Base-by-base conservation (phyloP, 2,797 vertebrate genomes). In the Hirundo rustica region DNA sequence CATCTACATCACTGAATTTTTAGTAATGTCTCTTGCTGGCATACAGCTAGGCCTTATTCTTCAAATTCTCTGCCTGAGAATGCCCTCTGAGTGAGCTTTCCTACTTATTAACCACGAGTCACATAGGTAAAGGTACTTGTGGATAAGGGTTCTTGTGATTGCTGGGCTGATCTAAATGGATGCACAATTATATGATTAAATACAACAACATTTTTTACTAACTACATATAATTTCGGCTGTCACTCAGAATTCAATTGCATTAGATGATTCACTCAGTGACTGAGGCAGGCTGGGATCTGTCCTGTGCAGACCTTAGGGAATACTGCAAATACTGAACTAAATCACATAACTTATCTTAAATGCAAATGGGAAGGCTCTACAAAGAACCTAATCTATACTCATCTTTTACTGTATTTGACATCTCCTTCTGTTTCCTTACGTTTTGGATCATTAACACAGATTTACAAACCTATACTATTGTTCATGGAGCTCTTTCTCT, bases 161-260 rank as follows among this genome's bases (percentile, higher is more conserved):
- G 66, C 91, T 95, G 85, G 91, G 81, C 78, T 92, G 66, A 94
- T 85, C 62, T 93, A 93, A 95, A 95, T 96, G 89, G 89, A 78
- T 95, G 95, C 91, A 91, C 75, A 96, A 94, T 96, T 95, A 95
- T 74, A 88, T 96, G 81, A 95, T 95, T 96, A 95, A 92, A 92
- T 91, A 88, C 66, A 90, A 81, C 79, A 94, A 93, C 82, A 50
- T 88, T 92, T 96, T 95, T 94, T 91, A 83, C 72, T 96, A 97
- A 91, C 91, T 96, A 70, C 82, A 26, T 80, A 54, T 89, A 87
- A 96, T 96, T 95, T 77, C 71, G 58, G 12, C 93, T 96, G 93
- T 93, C 95, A 95, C 66, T 96, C 95, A 96, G 66, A 58, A 84
- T 85, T 94, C 93, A 88, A 64, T 93, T 94, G 91, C 93, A 88